These are phyloP conservation scores for Rhinoraja longicauda DNA, from an alignment of 2,797 vertebrate genomes.

Conservation along the genomic window DNA sequence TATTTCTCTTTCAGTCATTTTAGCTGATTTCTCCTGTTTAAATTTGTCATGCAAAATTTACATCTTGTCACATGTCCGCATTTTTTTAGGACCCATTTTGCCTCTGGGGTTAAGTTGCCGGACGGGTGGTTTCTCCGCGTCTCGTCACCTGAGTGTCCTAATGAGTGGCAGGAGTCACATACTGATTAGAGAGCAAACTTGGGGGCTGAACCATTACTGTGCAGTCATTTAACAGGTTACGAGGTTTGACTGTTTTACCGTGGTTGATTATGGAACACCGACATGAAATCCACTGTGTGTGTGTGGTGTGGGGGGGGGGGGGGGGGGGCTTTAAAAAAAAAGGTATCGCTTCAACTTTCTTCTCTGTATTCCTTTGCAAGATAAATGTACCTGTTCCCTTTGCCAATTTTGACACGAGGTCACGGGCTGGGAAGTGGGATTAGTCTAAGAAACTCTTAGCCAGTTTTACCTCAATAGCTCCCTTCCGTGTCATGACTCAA, in stretches of 20 bases:
- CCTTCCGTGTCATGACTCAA: too few species aligned
- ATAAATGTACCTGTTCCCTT: too few species aligned
- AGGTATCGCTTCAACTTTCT: slow-evolving; percentile 44
- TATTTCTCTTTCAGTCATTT: slow-evolving; percentile 19
- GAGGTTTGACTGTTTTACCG: slow-evolving; percentile 41
- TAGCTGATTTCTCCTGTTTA: slow-evolving; percentile 42
- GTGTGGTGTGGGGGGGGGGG: not conserved
- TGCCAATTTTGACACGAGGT: too few species aligned
- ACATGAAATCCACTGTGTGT: slow-evolving; percentile 42
- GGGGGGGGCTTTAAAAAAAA: not conserved
- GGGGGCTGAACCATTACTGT: slow-evolving; percentile 43
- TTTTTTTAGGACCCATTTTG: slow-evolving; percentile 43
- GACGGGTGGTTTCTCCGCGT: slow-evolving; percentile 43
- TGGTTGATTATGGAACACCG: slow-evolving; percentile 44
- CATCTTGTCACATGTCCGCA: slow-evolving; percentile 39
- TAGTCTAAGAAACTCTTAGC: too few species aligned
- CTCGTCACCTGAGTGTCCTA: slow-evolving; percentile 43
- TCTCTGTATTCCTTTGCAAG: slow-evolving; percentile 44
- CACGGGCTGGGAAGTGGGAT: too few species aligned
- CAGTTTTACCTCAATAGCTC: too few species aligned
- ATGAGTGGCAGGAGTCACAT: slow-evolving; percentile 46
- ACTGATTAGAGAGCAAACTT: slow-evolving; percentile 43
- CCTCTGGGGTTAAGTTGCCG: slow-evolving; percentile 38
- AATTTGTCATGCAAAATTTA: slow-evolving; percentile 40
- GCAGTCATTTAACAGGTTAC: slow-evolving; percentile 43